Evolutionary conservation across 2,888 invertebrate species (phyloP).

Genomic region (Furcula furcula): DNA sequence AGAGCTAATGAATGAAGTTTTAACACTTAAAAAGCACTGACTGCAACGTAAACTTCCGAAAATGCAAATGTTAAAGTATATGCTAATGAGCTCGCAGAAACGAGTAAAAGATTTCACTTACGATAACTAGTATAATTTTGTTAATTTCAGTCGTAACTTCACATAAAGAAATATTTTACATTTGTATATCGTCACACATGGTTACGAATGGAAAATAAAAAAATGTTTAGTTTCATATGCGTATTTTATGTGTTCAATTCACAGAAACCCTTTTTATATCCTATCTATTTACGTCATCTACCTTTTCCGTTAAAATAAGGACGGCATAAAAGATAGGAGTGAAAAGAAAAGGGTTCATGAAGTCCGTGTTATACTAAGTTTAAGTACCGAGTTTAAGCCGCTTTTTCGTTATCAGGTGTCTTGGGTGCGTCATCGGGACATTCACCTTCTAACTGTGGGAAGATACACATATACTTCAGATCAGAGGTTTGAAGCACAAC

Average conservation of each 20-base stretch:
- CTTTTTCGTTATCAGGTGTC: too few species aligned
- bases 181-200: slow-evolving; percentile 8
- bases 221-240: slow-evolving; percentile 22
- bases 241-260: slow-evolving; percentile 27
- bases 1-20: slow-evolving; percentile 22
- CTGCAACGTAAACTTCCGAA: slow-evolving; percentile 18
- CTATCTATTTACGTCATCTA: slow-evolving; percentile 30
- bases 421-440: slow-evolving; percentile 95
- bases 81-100: slow-evolving; percentile 29
- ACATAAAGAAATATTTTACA: too few species aligned
- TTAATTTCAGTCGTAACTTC: too few species aligned
- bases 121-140: too few species aligned
- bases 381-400: too few species aligned
- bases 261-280: slow-evolving; percentile 22
- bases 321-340: slow-evolving; percentile 19
- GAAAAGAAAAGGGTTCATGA: slow-evolving; percentile 14
- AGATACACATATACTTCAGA: slow-evolving; percentile 93
- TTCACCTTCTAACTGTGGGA: slow-evolving; percentile 94
- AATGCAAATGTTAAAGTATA: slow-evolving; percentile 35
- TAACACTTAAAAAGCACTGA: slow-evolving; percentile 15
- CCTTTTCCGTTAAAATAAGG: slow-evolving; percentile 17
- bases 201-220: slow-evolving; percentile 15
- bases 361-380: too few species aligned
- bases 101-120: slow-evolving; percentile 7
- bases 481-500: slow-evolving; percentile 90